phyloP scores from a whole-genome alignment of 1,140 invertebrate genomes.

The Scaptomyza montana region DNA sequence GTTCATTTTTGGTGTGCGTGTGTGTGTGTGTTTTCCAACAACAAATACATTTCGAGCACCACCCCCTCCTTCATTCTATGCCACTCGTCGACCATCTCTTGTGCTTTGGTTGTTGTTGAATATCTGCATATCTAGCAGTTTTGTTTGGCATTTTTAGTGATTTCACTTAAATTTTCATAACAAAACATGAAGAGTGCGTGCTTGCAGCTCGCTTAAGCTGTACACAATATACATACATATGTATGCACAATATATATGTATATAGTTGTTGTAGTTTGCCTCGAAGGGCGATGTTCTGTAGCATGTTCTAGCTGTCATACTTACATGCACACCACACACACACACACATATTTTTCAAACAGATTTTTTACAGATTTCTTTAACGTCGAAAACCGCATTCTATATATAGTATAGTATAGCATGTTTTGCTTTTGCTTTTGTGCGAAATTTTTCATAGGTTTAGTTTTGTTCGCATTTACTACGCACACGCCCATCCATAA shows the following conservation, averaged over 20 bases:
- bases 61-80: too few species aligned
- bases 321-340: neutral
- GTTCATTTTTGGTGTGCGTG: neutral
- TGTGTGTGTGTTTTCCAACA: neutral
- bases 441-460: constrained; percentile 74
- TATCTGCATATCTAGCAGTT: constrained; percentile 70
- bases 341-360: constrained; percentile 61
- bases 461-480: constrained; percentile 42
- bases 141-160: constrained; percentile 81
- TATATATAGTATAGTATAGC: constrained; percentile 28
- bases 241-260: neutral
- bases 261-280: neutral
- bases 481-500: constrained; percentile 20
- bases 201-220: constrained; percentile 63
- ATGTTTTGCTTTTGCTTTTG: constrained; percentile 73
- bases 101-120: neutral
- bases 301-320: constrained; percentile 69
- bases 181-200: constrained; percentile 78
- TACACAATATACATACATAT: constrained; percentile 20
- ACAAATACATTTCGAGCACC: constrained; percentile 1
- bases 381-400: constrained; percentile 66
- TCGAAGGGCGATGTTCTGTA: neutral
- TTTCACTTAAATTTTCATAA: constrained; percentile 82
- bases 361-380: constrained; percentile 67
- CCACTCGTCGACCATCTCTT: too few species aligned